phyloP scores from a whole-genome alignment of 2,797 vertebrate genomes.

The Philypnodon macrostomus region DNA sequence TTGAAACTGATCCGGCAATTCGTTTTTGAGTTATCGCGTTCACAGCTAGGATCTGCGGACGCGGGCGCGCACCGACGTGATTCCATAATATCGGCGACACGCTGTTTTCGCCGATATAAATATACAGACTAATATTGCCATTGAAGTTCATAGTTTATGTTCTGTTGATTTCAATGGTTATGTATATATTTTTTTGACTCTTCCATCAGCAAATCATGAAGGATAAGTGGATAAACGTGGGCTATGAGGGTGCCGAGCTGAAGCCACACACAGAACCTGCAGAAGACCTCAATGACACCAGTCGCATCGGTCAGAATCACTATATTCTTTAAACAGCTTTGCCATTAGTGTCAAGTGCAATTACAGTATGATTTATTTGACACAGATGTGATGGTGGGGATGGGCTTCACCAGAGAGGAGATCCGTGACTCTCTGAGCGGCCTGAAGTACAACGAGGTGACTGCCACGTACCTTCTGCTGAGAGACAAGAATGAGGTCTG shows the following conservation, averaged over 20 bases:
- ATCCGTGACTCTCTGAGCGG: constrained; percentile 85
- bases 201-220: constrained; percentile 94
- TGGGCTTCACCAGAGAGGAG: constrained; percentile 89
- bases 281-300: constrained; percentile 83
- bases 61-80: too few relatives aligned
- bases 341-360: too few relatives aligned
- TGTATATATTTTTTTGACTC: not conserved
- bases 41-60: too few relatives aligned
- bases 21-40: too few relatives aligned
- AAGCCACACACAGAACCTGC: constrained; percentile 85
- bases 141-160: too few relatives aligned
- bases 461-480: constrained; percentile 93
- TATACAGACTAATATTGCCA: too few relatives aligned
- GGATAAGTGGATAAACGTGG: constrained; percentile 93
- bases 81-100: too few relatives aligned
- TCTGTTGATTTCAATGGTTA: constrained; percentile 3
- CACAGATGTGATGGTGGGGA: constrained; percentile 94
- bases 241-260: constrained; percentile 84
- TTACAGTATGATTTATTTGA: not conserved
- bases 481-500: constrained; percentile 86
- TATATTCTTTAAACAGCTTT: too few relatives aligned
- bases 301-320: constrained; percentile 73
- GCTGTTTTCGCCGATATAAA: too few relatives aligned
- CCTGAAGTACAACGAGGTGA: constrained; percentile 92
- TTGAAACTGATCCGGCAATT: too few relatives aligned